Percentiles rank a stretch among this genome's conserved stretches.
Evolutionary conservation across 1,140 invertebrate species (phyloP).

Genomic region (Anthonomus grandis): DNA sequence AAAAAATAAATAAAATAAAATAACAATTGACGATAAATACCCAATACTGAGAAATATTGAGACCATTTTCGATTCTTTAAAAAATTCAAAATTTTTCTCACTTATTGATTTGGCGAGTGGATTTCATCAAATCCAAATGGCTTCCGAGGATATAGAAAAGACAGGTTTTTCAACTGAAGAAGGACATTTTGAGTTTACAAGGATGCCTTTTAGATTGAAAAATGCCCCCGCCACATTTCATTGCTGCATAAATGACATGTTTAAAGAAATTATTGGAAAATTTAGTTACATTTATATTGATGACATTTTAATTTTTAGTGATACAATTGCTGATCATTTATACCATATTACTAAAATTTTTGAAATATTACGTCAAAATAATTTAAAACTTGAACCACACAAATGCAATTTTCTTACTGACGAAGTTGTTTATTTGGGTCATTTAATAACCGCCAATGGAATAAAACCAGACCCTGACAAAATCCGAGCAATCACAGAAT

Average conservation of each 20-base stretch:
- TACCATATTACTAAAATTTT: background rate
- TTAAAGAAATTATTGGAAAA: no score
- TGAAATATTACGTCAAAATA: no score
- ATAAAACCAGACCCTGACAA: background rate
- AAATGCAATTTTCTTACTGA: no score
- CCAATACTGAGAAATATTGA: conserved; percentile 21
- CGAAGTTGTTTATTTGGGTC: background rate
- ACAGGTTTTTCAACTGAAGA: conserved; percentile 49
- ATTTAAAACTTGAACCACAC: background rate
- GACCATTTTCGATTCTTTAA: conserved; percentile 45
- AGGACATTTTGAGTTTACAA: conserved; percentile 42
- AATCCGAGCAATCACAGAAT: no score
- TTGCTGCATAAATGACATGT: no score
- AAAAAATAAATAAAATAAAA: conserved; percentile 9
- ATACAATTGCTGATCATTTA: background rate
- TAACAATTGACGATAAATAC: conserved; percentile 1
- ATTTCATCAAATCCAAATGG: conserved; percentile 50
- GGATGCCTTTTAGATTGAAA: conserved; percentile 48
- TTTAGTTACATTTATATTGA: background rate
- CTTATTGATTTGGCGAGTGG: conserved; percentile 50
- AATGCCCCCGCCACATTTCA: conserved; percentile 49
- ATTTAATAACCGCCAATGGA: background rate
- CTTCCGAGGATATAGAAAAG: conserved; percentile 42
- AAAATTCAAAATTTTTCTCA: conserved; percentile 43
- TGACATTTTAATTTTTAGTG: background rate